Base-by-base conservation (phyloP, 2,888 invertebrate species). In the Halocaridina rubra region DNA sequence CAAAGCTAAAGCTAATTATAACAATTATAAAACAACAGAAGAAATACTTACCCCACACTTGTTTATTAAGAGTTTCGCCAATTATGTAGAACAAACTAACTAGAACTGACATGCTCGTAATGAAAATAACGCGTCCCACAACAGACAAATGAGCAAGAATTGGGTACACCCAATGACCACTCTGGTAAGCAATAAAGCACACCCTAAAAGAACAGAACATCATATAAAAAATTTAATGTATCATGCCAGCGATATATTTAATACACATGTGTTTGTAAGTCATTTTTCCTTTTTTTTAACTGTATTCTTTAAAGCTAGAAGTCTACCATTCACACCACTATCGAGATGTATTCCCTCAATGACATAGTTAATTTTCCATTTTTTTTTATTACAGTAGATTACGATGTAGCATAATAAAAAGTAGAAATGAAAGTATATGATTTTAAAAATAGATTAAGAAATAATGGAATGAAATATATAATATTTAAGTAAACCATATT, bases 141-240 rank as follows among this genome's bases (percentile, higher is more conserved):
- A 84, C 13, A 0, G 77, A 5, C 29, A 84, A 57, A 13, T 81
- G 7, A 13, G 78, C 79, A 16, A 88, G 67, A 33, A 88, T 80
- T 19, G 86, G 84, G 53, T 84, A 88, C 22, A 88, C 81, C 86
- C 84, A 88, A 39, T 82, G 77, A 1, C 80, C 85, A 13, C 71
- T 67, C 16, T 39, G 80, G 71, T 80, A 85, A 0, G 88, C 88
- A 61, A 89, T 88, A 67, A 78, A 78, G 46, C 86, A 80, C 10
- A 88, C 86, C 88, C 88, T 89, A 80, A 19, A 86, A 53, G 32
- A 8, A 24, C 19, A 53, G 29, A 84, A 22, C 16, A 81, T 19
- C 22, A 19, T 19, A 16, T 5, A 46, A 16, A 16, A 10, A 19
- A 16, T 19, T 19, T 4, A 76, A 4, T 57, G 13, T n/a, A 76